These are phyloP conservation scores for Halictus ligatus DNA, from an alignment of 2,888 invertebrate genomes.

Conservation along the genomic window DNA sequence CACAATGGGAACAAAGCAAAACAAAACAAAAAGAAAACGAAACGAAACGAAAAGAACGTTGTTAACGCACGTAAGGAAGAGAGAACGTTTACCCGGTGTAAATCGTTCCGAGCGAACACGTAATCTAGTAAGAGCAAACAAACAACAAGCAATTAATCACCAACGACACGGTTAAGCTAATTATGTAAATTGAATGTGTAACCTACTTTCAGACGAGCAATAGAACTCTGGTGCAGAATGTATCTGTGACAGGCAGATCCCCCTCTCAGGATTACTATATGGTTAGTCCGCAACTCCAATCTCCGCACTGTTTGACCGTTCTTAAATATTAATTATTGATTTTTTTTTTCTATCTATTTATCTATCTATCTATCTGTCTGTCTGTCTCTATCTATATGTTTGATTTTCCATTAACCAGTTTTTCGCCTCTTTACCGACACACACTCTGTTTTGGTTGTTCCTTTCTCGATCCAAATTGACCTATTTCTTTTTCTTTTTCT, in stretches of 20 bases:
- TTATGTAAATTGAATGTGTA: slow-evolving; percentile 83
- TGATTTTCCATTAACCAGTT: slow-evolving; percentile 53
- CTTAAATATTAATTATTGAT: slow-evolving; percentile 81
- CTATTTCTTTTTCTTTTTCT: slow-evolving; percentile 6
- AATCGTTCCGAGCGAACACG: not conserved
- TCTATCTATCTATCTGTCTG: slow-evolving; percentile 40
- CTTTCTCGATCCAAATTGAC: not conserved
- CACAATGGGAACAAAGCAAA: not conserved
- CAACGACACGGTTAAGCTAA: slow-evolving; percentile 69
- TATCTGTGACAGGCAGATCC: slow-evolving; percentile 85
- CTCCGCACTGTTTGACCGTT: slow-evolving; percentile 84
- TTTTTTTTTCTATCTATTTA: slow-evolving; percentile 71
- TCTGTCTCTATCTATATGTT: slow-evolving; percentile 36
- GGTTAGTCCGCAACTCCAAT: slow-evolving; percentile 84
- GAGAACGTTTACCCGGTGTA: not conserved
- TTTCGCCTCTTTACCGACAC: slow-evolving; percentile 29
- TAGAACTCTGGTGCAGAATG: slow-evolving; percentile 85
- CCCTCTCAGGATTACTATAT: slow-evolving; percentile 85
- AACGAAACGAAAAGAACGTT: not conserved
- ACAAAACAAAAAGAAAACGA: not conserved
- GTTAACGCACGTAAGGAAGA: not conserved
- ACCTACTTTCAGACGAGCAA: slow-evolving; percentile 85
- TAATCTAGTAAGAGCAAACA: not conserved
- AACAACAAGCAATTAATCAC: slow-evolving; percentile 15
- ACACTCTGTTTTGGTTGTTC: not conserved